Conservation (phyloP, 2,113 vertebrate genomes). For the Petromus typicus region DNA sequence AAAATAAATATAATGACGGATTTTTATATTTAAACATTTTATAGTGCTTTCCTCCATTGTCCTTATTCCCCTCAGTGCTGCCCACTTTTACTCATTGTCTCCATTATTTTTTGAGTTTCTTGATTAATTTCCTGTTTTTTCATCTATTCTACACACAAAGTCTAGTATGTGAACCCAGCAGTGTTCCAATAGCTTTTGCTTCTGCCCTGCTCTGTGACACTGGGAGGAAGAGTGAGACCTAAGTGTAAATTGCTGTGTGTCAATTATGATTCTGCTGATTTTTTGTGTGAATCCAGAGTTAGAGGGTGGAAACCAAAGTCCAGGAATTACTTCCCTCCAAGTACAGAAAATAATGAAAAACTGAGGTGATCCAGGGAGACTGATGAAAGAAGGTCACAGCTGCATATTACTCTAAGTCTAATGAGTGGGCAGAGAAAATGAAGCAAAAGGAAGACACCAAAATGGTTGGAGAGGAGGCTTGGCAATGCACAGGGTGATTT, state of each 20-base stretch:
- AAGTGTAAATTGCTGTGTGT: not conserved
- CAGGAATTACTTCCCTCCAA: not conserved
- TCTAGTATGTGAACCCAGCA: not conserved
- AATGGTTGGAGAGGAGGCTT: not conserved
- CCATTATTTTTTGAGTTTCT: not conserved
- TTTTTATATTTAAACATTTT: not conserved
- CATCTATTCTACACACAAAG: not conserved
- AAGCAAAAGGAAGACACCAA: not conserved
- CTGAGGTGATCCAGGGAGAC: not conserved
- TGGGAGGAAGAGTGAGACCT: not conserved
- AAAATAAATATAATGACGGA: conserved; percentile 15
- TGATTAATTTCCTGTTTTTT: not conserved
- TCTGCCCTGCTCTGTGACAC: not conserved
- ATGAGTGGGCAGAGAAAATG: not conserved
- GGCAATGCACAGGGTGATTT: not conserved
- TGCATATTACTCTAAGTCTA: not conserved
- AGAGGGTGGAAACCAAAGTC: not conserved
- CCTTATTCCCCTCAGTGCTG: not conserved
- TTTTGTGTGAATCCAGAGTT: not conserved
- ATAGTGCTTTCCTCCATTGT: not conserved
- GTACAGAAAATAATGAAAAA: not conserved
- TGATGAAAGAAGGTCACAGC: not conserved
- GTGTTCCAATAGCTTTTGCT: not conserved
- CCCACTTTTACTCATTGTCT: not conserved
- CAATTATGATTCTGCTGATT: not conserved